Evolutionary conservation across 1,140 invertebrate species (phyloP).

Genomic region (Drosophila arawakana): DNA sequence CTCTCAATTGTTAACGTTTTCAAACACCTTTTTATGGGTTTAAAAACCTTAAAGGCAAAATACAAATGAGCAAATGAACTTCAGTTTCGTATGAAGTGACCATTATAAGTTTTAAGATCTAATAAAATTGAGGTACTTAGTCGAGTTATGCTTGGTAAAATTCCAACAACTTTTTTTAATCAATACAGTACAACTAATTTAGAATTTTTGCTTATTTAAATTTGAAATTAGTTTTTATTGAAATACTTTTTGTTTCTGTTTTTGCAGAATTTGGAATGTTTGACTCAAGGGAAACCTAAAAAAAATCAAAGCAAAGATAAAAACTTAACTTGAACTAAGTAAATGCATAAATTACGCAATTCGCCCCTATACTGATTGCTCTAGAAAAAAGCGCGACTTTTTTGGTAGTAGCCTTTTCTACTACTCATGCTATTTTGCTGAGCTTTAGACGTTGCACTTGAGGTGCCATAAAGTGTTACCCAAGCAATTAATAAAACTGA

Average conservation of each 20-base stretch:
- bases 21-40: conserved; percentile 15
- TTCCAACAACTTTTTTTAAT: background rate
- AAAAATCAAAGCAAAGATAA: too few relatives aligned
- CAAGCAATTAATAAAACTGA: background rate
- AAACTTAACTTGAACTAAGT: too few relatives aligned
- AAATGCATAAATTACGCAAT: too few relatives aligned
- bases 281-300: too few relatives aligned
- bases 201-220: background rate
- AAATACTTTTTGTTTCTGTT: too few relatives aligned
- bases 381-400: too few relatives aligned
- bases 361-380: too few relatives aligned
- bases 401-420: too few relatives aligned
- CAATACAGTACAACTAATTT: too few relatives aligned
- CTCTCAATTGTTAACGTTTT: conserved; percentile 8
- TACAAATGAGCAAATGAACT: conserved; percentile 18
- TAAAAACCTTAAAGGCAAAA: conserved; percentile 13
- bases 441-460: background rate
- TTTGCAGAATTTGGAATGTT: too few relatives aligned
- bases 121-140: conserved; percentile 14
- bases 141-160: background rate
- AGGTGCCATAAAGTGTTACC: conserved; percentile 15
- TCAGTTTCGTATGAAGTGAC: conserved; percentile 11
- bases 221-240: too few relatives aligned
- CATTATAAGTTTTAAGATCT: conserved; percentile 6
- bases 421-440: background rate